Base-by-base conservation (phyloP, 2,888 invertebrate species). In the Acanthacorydalis orientalis region DNA sequence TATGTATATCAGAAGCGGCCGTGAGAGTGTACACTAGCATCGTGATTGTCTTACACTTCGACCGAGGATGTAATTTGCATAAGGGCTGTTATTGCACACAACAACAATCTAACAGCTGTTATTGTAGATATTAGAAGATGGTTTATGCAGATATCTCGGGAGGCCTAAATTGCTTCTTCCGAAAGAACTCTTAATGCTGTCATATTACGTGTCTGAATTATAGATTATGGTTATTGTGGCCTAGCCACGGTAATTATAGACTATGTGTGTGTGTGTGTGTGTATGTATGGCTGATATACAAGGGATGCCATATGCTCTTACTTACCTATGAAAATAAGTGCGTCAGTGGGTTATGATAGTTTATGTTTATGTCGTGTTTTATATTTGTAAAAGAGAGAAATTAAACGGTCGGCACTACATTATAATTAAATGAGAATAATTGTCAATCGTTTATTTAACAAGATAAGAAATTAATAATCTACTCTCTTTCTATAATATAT, bases 141-240 rank as follows among this genome's bases (percentile, higher is more conserved):
- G 62, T 63, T 63, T 63, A 64, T 63, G 63, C 61, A 63, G 63
- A 64, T 64, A 56, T 50, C 51, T 54, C 57, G 55, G 33, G 12
- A 54, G 52, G 54, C 59, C 59, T 59, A 61, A 62, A 61, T 59
- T 61, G 63, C 60, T 59, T 58, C 59, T 58, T 59, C 56, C 56
- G 59, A 63, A 64, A 64, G 64, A 65, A 65, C 62, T 64, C 64
- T 61, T 64, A 64, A 64, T 61, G 63, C 63, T 61, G 63, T 62
- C 63, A 61, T 62, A 64, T 64, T 65, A 65, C 64, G 64, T 65
- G 64, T 64, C 60, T 58, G 61, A 64, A 64, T 46, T 46, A 65
- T 65, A 64, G 64, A 64, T 65, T 63, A 64, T 63, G 62, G 64
- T 61, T 60, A 62, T 63, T 63, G 63, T 59, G 59, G 43, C 43